These are phyloP conservation scores for Apocheima hispidaria DNA, from an alignment of 2,888 invertebrate genomes.

Conservation along the genomic window DNA sequence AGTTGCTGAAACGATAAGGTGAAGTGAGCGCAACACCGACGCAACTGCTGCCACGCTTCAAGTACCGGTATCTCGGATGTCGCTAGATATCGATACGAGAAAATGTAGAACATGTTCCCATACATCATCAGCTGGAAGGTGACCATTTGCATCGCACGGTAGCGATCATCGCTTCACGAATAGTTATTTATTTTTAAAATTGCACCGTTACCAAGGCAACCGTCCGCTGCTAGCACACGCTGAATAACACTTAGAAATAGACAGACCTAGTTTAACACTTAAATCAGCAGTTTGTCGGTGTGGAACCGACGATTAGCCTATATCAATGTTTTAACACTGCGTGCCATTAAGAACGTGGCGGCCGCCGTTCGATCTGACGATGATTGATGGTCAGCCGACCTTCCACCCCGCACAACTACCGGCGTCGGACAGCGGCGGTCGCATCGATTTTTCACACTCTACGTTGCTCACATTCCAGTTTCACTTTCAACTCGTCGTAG, in stretches of 20 bases:
- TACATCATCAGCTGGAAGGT: constrained; percentile 82
- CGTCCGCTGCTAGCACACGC: constrained; percentile 63
- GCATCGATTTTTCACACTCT: constrained; percentile 77
- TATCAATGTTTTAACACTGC: constrained; percentile 42
- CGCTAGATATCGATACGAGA: constrained; percentile 55
- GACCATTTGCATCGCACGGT: constrained; percentile 67
- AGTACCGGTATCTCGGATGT: constrained; percentile 51
- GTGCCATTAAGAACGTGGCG: constrained; percentile 49
- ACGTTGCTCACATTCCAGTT: constrained; percentile 66
- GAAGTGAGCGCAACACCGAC: constrained; percentile 35
- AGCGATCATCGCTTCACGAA: constrained; percentile 64
- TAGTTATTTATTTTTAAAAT: constrained; percentile 55
- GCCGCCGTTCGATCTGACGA: constrained; percentile 54
- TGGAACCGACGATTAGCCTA: constrained; percentile 11
- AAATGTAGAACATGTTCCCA: constrained; percentile 81
- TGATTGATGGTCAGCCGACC: constrained; percentile 73
- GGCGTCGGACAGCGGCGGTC: constrained; percentile 67
- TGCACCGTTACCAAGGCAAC: constrained; percentile 73
- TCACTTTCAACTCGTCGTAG: constrained; percentile 71
- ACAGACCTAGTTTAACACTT: constrained; percentile 43
- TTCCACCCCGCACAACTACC: constrained; percentile 65
- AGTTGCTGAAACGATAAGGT: constrained; percentile 26
- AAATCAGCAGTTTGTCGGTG: constrained; percentile 39
- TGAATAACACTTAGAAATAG: constrained; percentile 48
- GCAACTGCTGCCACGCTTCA: constrained; percentile 26